Evolutionary conservation across 1,140 invertebrate genomes (phyloP).

Genomic region (Drosophila equinoxialis): DNA sequence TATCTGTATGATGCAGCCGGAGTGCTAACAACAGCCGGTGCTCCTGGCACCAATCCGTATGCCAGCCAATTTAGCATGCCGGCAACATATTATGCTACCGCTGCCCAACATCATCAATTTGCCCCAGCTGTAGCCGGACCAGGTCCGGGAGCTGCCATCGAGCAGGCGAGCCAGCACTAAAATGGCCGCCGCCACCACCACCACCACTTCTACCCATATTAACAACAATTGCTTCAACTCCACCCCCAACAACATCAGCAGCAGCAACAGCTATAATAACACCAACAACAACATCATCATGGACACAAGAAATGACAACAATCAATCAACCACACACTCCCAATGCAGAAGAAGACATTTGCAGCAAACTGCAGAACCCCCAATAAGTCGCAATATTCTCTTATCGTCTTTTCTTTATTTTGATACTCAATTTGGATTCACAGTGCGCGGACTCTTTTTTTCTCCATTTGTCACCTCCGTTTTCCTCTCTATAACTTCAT

Average conservation of each 20-base stretch:
- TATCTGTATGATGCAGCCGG: constrained; percentile 79
- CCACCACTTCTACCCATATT: background rate
- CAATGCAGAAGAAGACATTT: constrained; percentile 12
- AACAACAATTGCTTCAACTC: constrained; percentile 19
- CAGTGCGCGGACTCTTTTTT: background rate
- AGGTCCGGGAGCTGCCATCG: constrained; percentile 66
- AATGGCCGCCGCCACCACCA: background rate
- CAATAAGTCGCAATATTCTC: background rate
- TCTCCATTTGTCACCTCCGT: background rate
- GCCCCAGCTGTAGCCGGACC: constrained; percentile 65
- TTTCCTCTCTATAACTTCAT: background rate
- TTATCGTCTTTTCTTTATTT: background rate
- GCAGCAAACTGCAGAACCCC: background rate
- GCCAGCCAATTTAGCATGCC: constrained; percentile 78
- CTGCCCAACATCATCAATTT: constrained; percentile 73
- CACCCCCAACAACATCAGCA: background rate
- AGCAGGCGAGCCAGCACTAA: constrained; percentile 68
- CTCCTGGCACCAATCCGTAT: constrained; percentile 76
- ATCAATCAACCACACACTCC: background rate
- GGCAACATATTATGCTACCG: constrained; percentile 64
- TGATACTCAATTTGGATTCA: constrained; percentile 15
- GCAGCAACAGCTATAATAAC: background rate
- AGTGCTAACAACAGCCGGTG: constrained; percentile 66
- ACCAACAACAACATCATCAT: constrained; percentile 15
- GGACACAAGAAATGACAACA: constrained; percentile 10